Evolutionary conservation across 2,113 vertebrate species (phyloP).

Genomic region (Cryptotis parvus): DNA sequence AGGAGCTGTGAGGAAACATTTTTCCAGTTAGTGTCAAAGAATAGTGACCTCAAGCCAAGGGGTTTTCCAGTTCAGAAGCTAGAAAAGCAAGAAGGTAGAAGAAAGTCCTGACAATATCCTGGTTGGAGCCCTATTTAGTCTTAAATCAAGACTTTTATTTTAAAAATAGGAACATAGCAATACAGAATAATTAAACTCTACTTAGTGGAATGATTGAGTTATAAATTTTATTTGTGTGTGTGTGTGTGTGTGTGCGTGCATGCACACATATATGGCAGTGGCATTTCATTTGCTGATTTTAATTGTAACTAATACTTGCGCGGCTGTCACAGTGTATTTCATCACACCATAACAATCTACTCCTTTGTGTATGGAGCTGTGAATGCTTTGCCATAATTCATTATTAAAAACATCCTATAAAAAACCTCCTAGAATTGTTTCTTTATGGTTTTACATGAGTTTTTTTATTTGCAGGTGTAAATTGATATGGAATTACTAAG

Average conservation of each 20-base stretch:
- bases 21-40: background rate
- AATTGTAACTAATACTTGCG: background rate
- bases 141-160: too few species aligned
- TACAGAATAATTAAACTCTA: background rate
- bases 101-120: rapidly evolving
- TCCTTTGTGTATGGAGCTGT: background rate
- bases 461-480: background rate
- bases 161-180: background rate
- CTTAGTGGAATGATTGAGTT: background rate
- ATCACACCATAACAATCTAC: background rate
- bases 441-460: background rate
- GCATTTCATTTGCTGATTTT: background rate
- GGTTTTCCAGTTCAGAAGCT: background rate
- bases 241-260: too few species aligned
- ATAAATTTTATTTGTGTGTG: background rate
- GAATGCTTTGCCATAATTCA: background rate
- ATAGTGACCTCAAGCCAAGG: background rate
- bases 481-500: background rate
- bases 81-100: background rate
- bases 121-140: background rate
- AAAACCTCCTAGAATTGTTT: background rate
- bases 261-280: too few species aligned
- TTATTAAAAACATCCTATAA: background rate
- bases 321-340: background rate
- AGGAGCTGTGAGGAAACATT: background rate